Evolutionary conservation across 2,113 vertebrate genomes (phyloP), one percentile per base, ranked within the genome.

Genomic region (Rallus limicola): DNA sequence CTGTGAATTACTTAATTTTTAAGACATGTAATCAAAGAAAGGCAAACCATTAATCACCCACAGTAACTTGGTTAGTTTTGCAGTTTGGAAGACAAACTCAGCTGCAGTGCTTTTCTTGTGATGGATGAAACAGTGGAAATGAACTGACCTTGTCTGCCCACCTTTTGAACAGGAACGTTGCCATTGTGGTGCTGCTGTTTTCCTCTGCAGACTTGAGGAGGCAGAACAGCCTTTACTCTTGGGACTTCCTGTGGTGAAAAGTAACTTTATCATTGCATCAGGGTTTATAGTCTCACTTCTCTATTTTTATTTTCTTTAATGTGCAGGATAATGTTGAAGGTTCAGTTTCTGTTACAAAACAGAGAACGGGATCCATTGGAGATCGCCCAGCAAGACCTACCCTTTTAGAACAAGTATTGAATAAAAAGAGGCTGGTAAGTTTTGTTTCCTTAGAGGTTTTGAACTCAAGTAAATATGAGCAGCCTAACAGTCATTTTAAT

Each of bases 351-450:
- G 98, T 99, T 77, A 98, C 99, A 80, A 99, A 99, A 92, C 99
- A 99, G 95, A 99, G 99, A 82, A 97, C 99, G 17, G 98, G 99
- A 48, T 97, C 98, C 64, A 95, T 99, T 77, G 99, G 99, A 29
- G 99, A 99, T 97, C 98, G 99, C n/a, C 99, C 99, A 42, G 98
- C 99, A 91, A 99, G 99, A 97, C 99, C 99, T 53, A 99, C 99
- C 28, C 98, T 99, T 83, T 98, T 99, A 75, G 99, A 99, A 92
- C 99, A 99, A 98, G 99, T 99, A 55, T 97, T 99, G 93, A 99
- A 99, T 97, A 99, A 99, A 83, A 99, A 99, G 94, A 98, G 99
- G 94, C 98, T 99, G 98, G 99, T 99, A 93, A 98, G 98, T 98
- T 71, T 82, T 91, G 18, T 44, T 65, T 77, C 50, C 5, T 2